These are phyloP conservation scores for Henicopernis longicauda DNA, from an alignment of 2,113 vertebrate species.

Conservation along the genomic window DNA sequence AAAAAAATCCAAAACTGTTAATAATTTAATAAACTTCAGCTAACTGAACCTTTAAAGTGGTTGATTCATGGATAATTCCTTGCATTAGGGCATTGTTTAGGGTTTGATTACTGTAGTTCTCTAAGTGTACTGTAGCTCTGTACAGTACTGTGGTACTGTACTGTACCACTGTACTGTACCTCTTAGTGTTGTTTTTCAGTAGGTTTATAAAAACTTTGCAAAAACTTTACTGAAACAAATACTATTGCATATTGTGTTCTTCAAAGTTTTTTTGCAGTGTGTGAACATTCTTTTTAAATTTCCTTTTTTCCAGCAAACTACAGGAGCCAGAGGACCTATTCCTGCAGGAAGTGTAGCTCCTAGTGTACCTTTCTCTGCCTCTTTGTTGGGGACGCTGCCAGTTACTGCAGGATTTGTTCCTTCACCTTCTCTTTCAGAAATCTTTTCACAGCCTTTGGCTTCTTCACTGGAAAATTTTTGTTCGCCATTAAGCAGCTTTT, in stretches of 20 bases:
- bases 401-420: slow-evolving; percentile 71
- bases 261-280: not conserved
- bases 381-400: slow-evolving; percentile 75
- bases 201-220: not conserved
- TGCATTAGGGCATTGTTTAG: not conserved
- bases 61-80: not conserved
- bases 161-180: not conserved
- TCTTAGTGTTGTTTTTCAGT: not conserved
- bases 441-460: slow-evolving; percentile 75
- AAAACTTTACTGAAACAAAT: not conserved
- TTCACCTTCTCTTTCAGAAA: slow-evolving; percentile 70
- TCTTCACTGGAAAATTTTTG: slow-evolving; percentile 81
- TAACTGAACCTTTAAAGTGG: not conserved
- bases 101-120: not conserved
- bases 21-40: not conserved
- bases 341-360: slow-evolving; percentile 75
- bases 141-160: not conserved
- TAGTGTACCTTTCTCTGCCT: slow-evolving; percentile 73
- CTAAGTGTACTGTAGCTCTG: not conserved
- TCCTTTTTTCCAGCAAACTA: slow-evolving; percentile 40
- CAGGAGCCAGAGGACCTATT: slow-evolving; percentile 70
- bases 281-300: not conserved
- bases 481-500: slow-evolving; percentile 83
- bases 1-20: not conserved
- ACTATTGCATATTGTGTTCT: not conserved